Percentiles rank a stretch among this genome's conserved stretches.
Evolutionary conservation across 2,797 vertebrate genomes (phyloP).

Genomic region (Tympanoctomys barrerae): DNA sequence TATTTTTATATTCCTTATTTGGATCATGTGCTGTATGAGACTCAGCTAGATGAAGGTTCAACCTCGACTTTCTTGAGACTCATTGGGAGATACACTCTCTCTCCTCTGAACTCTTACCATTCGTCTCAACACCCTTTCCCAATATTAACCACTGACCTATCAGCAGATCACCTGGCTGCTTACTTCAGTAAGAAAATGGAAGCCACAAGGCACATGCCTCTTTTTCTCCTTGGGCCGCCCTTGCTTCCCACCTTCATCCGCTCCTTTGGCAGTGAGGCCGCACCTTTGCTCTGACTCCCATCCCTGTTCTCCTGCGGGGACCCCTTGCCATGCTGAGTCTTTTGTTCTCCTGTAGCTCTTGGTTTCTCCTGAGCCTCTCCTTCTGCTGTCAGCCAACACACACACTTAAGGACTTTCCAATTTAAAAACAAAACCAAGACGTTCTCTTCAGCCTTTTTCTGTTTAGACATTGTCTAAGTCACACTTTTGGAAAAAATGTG

Average conservation of each 20-base stretch:
- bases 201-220: not conserved
- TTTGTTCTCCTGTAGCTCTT: not conserved
- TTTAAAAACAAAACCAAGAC: not conserved
- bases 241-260: no score
- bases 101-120: not conserved
- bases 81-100: not conserved
- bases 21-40: not conserved
- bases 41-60: not conserved
- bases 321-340: not conserved
- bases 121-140: not conserved
- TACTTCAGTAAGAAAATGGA: not conserved
- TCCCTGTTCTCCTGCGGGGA: not conserved
- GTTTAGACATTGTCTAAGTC: not conserved
- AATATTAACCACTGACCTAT: not conserved
- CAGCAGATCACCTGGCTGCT: not conserved
- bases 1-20: not conserved
- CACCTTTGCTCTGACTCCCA: not conserved
- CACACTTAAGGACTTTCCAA: not conserved
- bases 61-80: not conserved
- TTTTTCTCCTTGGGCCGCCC: no score
- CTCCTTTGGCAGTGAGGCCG: not conserved
- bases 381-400: not conserved
- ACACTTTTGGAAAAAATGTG: not conserved
- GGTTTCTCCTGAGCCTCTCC: not conserved
- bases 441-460: not conserved